A percentile compares a stretch with the other conserved stretches of the same genome.
Conservation (phyloP, 2,888 invertebrate species). For the Philhelius pedissequus region DNA sequence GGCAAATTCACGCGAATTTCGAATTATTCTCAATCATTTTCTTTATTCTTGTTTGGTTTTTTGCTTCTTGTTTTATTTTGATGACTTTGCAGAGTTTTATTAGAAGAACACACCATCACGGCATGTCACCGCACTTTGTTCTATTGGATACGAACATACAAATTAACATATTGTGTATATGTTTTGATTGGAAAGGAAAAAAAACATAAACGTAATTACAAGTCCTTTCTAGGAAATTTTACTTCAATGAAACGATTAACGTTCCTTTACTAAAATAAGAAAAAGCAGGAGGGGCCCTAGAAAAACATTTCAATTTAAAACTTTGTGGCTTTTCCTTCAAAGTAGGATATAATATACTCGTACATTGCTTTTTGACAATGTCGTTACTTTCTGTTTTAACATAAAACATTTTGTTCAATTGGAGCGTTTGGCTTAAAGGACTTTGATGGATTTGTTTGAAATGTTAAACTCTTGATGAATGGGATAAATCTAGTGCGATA, state of each 20-base stretch:
- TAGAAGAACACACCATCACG: neutral
- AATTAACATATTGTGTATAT: neutral
- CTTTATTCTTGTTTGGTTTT: neutral
- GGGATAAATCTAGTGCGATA: neutral
- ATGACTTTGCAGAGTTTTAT: neutral
- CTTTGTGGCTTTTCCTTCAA: neutral
- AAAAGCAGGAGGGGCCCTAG: neutral
- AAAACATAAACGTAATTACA: neutral
- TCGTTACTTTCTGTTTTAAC: neutral
- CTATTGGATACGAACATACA: neutral
- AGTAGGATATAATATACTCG: neutral
- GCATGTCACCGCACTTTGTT: neutral
- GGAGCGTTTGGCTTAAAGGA: neutral
- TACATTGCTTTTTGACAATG: neutral
- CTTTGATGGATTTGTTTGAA: neutral
- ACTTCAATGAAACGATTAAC: neutral
- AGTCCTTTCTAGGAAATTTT: neutral
- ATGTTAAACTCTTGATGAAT: conserved; percentile 7
- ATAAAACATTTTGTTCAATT: neutral
- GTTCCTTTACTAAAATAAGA: neutral
- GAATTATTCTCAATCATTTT: conserved; percentile 16
- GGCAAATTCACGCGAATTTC: conserved; percentile 4
- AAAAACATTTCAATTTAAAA: neutral
- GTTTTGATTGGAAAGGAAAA: neutral
- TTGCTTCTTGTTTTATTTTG: neutral